Base-by-base conservation (phyloP, 2,888 invertebrate genomes). In the Hipparchia semele region DNA sequence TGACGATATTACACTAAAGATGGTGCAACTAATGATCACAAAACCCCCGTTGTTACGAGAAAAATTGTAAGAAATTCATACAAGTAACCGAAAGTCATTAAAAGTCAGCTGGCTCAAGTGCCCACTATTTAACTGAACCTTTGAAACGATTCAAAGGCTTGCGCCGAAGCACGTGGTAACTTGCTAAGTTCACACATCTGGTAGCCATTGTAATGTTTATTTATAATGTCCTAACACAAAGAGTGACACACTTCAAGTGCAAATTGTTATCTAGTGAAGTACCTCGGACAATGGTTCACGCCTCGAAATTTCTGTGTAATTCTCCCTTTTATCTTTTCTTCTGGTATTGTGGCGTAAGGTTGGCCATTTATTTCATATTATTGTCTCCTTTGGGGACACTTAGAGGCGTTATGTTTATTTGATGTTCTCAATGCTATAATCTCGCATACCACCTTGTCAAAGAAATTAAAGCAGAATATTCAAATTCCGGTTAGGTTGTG, bases 301-400 rank as follows among this genome's bases (percentile, higher is more conserved):
- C 91, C 90, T 88, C 82, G 78, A 90, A 89, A 92, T 91, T 90
- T 92, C 91, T 90, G 88, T 92, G 89, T 94, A 94, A 93, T 91
- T 88, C 89, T 88, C 83, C 79, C 88, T 83, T 89, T 93, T 92
- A 90, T 92, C 87, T 93, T 87, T 87, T 82, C 80, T 87, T 82
- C 80, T 81, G 74, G 85, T 82, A 89, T 93, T 92, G 91, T 92
- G 89, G 89, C 77, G 84, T 87, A 81, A 84, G 90, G 89, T 86
- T 86, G 88, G 83, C 90, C 89, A 92, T 93, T 92, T 90, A 90
- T 89, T 89, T 82, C 77, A 80, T 82, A 90, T 90, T 87, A 91
- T 91, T 91, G 90, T 91, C 88, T 92, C 87, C 84, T 78, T 79
- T 86, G 86, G 86, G 87, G 58, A 79, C 75, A 76, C 80, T 85